Conservation (phyloP, 2,888 invertebrate genomes). For the Peribatodes rhomboidaria region DNA sequence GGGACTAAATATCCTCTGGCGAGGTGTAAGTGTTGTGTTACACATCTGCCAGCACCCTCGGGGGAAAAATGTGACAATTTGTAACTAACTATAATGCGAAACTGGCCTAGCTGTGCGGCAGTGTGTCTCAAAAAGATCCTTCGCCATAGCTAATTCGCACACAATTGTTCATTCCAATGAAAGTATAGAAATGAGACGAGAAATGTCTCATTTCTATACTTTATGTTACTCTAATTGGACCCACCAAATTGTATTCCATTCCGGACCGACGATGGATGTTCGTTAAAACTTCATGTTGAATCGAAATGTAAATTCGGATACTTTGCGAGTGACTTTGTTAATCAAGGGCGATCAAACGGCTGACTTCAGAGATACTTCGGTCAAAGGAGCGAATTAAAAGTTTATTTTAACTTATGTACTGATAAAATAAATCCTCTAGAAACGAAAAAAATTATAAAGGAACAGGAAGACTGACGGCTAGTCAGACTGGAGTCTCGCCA, state of each 20-base stretch:
- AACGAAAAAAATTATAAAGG: no score
- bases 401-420: conserved; percentile 34
- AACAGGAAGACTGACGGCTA: no score
- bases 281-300: conserved; percentile 68
- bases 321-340: conserved; percentile 62
- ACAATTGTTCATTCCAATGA: conserved; percentile 80
- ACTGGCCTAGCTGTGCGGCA: conserved; percentile 23
- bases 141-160: conserved; percentile 79
- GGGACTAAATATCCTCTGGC: no score
- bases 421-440: neutral
- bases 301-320: conserved; percentile 65
- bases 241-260: conserved; percentile 66
- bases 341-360: conserved; percentile 56
- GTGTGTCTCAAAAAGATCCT: conserved; percentile 69
- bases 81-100: no score
- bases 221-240: conserved; percentile 77
- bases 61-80: no score
- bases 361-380: conserved; percentile 43
- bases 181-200: conserved; percentile 79
- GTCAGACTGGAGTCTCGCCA: no score
- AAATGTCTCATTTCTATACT: conserved; percentile 70
- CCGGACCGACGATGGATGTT: conserved; percentile 62
- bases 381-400: conserved; percentile 34
- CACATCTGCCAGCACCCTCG: no score
- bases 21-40: no score